A percentile compares a stretch with the other conserved stretches of the same genome.
Evolutionary conservation across 2,888 invertebrate genomes (phyloP).

Genomic region (Drepanosiphum platanoidis): DNA sequence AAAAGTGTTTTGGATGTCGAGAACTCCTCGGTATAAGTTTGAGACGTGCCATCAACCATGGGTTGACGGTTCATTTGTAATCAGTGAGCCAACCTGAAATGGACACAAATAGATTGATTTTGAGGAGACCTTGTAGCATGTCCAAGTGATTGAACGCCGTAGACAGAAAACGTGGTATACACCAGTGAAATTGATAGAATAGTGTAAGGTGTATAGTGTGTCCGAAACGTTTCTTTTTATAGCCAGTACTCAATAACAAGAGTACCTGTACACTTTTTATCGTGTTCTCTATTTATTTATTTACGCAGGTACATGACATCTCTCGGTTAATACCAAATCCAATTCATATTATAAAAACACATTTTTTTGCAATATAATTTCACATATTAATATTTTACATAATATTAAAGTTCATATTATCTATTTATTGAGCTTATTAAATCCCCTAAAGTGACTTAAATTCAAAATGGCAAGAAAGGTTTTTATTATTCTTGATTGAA

Average conservation of each 20-base stretch:
- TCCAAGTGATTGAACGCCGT: conserved; percentile 18
- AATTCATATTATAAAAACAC: too few relatives aligned
- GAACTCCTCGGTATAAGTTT: neutral
- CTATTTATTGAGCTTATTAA: too few relatives aligned
- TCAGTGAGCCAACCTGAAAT: neutral
- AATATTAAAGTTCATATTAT: too few relatives aligned
- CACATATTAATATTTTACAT: too few relatives aligned
- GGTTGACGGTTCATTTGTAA: conserved; percentile 3
- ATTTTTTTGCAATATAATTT: too few relatives aligned
- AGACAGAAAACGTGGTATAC: conserved; percentile 6
- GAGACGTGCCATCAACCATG: neutral
- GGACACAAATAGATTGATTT: conserved; percentile 44
- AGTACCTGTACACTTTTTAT: neutral
- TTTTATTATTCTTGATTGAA: too few relatives aligned
- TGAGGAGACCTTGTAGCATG: conserved; percentile 34
- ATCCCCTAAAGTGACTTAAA: too few relatives aligned
- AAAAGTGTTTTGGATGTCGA: neutral
- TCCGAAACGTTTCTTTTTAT: neutral
- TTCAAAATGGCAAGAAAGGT: too few relatives aligned
- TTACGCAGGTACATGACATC: neutral
- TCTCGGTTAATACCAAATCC: too few relatives aligned
- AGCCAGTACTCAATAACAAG: neutral
- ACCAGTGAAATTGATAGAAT: neutral
- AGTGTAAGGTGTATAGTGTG: too few relatives aligned
- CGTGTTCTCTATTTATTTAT: neutral